phyloP scores from a whole-genome alignment of 2,888 invertebrate species.

The Phyto melanocephala region DNA sequence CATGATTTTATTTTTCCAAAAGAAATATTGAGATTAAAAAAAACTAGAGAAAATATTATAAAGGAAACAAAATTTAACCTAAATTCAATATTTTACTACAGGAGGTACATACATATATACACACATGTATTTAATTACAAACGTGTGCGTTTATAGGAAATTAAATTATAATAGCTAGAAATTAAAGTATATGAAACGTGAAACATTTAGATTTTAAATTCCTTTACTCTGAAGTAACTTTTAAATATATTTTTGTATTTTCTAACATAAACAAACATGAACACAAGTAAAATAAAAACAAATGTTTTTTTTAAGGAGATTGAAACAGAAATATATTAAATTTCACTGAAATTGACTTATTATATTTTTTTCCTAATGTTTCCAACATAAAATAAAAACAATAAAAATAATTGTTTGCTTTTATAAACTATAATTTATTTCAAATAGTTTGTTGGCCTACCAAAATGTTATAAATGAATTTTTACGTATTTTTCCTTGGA shows the following conservation, averaged over 20 bases:
- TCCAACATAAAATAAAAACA: no score
- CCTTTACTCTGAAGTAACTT: conserved; percentile 18
- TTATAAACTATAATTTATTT: no score
- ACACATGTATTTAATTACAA: no score
- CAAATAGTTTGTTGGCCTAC: no score
- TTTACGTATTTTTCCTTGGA: no score
- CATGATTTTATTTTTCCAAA: background rate
- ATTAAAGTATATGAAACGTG: conserved; percentile 17
- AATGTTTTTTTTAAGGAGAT: conserved; percentile 18
- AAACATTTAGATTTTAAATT: conserved; percentile 28
- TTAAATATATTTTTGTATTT: conserved; percentile 12
- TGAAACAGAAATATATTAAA: background rate
- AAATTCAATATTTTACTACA: conserved; percentile 10
- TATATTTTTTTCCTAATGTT: background rate
- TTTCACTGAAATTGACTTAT: background rate
- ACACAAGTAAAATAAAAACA: background rate
- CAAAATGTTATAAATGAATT: no score
- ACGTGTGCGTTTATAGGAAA: background rate
- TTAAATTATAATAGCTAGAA: background rate
- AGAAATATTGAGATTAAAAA: background rate
- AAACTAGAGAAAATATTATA: background rate
- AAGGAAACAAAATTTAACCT: conserved; percentile 17
- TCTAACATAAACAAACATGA: conserved; percentile 8
- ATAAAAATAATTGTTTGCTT: no score
- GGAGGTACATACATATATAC: background rate